A percentile compares a stretch with the other conserved stretches of the same genome.
phyloP scores from a whole-genome alignment of 1,140 invertebrate genomes.

The Drosophila kepulauana region DNA sequence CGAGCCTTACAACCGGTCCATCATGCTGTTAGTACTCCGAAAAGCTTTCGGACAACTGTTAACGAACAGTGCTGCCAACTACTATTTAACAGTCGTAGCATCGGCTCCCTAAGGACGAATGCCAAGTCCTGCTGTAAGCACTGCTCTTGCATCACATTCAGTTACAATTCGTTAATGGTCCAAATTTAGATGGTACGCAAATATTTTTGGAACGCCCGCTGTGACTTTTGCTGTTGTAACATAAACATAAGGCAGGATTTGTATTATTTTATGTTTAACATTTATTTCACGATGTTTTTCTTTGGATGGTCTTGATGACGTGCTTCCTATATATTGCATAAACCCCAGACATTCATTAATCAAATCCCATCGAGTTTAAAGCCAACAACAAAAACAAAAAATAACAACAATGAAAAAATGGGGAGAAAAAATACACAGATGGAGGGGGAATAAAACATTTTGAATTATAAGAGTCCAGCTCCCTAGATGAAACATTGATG shows the following conservation, averaged over 20 bases:
- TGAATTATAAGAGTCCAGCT: conserved; percentile 40
- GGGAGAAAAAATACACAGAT: not conserved
- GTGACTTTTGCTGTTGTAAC: conserved; percentile 17
- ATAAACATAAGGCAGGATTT: conserved; percentile 55
- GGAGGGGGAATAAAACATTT: not conserved
- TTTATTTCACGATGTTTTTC: conserved; percentile 69
- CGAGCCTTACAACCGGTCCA: no score
- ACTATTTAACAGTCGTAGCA: not conserved
- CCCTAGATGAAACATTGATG: conserved; percentile 22
- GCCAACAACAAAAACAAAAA: conserved; percentile 12
- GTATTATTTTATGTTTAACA: conserved; percentile 64
- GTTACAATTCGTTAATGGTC: conserved; percentile 22
- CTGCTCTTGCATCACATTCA: not conserved
- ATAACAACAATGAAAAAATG: not conserved
- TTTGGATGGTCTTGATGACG: conserved; percentile 42
- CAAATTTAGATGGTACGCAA: conserved; percentile 4
- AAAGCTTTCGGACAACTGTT: conserved; percentile 30
- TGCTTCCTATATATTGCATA: conserved; percentile 24
- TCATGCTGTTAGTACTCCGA: not conserved
- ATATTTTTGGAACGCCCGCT: conserved; percentile 2
- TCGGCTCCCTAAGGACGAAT: not conserved
- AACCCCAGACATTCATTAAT: conserved; percentile 57
- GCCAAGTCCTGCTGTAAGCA: not conserved
- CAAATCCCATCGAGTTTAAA: conserved; percentile 25
- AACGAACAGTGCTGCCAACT: not conserved